Evolutionary conservation across 1,140 invertebrate genomes (phyloP), one percentile per base, ranked within the genome.

Genomic region (Hydropsyche tenuis): DNA sequence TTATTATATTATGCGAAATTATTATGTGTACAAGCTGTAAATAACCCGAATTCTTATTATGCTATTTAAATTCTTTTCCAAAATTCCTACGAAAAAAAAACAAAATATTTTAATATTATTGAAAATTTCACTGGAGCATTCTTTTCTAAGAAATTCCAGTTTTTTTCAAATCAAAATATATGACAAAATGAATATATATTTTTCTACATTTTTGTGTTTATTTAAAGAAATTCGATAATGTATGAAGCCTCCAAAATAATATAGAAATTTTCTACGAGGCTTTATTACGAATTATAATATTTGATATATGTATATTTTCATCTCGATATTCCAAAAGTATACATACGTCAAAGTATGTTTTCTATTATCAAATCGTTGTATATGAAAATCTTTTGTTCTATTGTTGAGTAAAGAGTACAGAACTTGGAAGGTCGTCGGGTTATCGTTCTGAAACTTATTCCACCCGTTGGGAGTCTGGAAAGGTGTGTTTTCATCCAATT

Each of bases 381-480:
- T n/a, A 48, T 48, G 46, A 48, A 14, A 18, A 48, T 53, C 48
- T 53, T 20, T 53, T 9, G 48, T 53, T 53, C 48, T 18, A 53
- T 53, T 53, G 48, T 53, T 53, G 16, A 20, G 9, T 20, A 6
- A 18, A 5, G 5, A 53, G 48, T 53, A 9, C 9, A 16, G 16
- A 53, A 53, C 48, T 53, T 20, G n/a, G 16, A 20, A 53, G 48
- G 48, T 53, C n/a, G 45, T 46, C 45, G 18, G 45, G 45, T 46
- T 16, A 46, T 16, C 45, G 9, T 16, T 18, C 48, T 11, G 16
- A 16, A 18, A 16, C 2, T 14, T 48, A 48, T 18, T 18, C 16
- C 7, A 20, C 9, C 30, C 9, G 3, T 9, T 3, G 9, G 30
- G 3, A 4, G 20, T 16, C 48, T 53, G 48, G 18, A 53, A 53